Percentiles rank a stretch among this genome's conserved stretches.
phyloP scores from a whole-genome alignment of 2,113 vertebrate genomes.

The Gymnorhina tibicen region DNA sequence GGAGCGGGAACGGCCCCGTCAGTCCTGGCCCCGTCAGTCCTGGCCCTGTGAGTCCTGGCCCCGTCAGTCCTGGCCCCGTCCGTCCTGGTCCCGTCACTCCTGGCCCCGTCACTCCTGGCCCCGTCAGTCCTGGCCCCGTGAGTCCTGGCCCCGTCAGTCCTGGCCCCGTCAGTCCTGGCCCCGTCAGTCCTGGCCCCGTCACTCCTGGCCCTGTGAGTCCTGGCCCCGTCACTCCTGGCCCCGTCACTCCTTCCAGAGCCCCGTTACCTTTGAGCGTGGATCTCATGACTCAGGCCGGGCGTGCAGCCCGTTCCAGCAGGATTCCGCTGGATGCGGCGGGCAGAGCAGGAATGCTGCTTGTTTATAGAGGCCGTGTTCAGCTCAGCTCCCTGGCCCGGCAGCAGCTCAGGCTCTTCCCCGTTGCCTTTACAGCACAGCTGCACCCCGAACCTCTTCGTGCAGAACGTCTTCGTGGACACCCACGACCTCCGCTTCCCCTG shows the following conservation, averaged over 20 bases:
- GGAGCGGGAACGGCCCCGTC: not conserved
- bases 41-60: too few relatives aligned
- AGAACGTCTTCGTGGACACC: slow-evolving; percentile 98
- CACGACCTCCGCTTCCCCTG: slow-evolving; percentile 96
- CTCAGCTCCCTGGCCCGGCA: not conserved
- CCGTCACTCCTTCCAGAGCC: not conserved
- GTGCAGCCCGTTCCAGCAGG: not conserved
- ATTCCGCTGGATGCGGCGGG: not conserved
- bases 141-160: too few relatives aligned
- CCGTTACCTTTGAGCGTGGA: not conserved
- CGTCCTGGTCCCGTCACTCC: too few relatives aligned
- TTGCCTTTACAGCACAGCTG: slow-evolving; percentile 82
- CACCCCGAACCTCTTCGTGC: slow-evolving; percentile 96
- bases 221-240: not conserved
- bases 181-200: too few relatives aligned
- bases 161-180: too few relatives aligned
- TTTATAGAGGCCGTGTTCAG: not conserved
- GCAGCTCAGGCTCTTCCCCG: not conserved
- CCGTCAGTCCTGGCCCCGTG: too few relatives aligned
- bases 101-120: too few relatives aligned
- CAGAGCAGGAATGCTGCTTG: not conserved
- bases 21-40: too few relatives aligned
- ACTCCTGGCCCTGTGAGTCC: too few relatives aligned
- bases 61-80: too few relatives aligned
- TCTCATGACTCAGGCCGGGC: not conserved